Conservation (phyloP, 2,113 vertebrate genomes). For the Oreocharis arfaki region DNA sequence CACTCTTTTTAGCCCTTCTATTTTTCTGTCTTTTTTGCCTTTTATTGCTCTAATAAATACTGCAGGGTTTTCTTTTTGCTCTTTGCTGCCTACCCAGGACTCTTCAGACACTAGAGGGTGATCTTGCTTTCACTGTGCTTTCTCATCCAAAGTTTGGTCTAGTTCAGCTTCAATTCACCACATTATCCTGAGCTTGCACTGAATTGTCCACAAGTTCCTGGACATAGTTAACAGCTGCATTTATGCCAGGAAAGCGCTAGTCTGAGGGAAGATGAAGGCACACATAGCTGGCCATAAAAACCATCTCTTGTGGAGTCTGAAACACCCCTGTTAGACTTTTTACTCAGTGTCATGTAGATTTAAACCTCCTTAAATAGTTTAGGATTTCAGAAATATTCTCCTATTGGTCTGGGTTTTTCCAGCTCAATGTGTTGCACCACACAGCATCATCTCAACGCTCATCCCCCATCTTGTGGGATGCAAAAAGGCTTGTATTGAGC, state of each 20-base stretch:
- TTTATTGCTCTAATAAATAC: background rate
- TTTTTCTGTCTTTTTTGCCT: background rate
- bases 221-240: background rate
- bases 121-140: background rate
- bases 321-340: background rate
- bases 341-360: background rate
- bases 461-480: no score
- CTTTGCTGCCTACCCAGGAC: background rate
- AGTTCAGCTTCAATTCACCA: background rate
- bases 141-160: background rate
- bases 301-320: background rate
- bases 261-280: background rate
- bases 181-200: background rate
- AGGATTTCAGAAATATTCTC: background rate
- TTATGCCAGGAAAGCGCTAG: background rate
- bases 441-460: background rate
- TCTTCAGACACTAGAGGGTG: conserved; percentile 10
- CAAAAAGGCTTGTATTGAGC: background rate
- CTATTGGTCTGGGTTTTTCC: background rate
- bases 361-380: background rate
- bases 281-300: background rate
- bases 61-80: background rate
- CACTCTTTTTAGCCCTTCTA: background rate
- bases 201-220: background rate
- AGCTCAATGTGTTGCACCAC: no score